phyloP scores from a whole-genome alignment of 2,888 invertebrate species.

The Plutella xylostella region DNA sequence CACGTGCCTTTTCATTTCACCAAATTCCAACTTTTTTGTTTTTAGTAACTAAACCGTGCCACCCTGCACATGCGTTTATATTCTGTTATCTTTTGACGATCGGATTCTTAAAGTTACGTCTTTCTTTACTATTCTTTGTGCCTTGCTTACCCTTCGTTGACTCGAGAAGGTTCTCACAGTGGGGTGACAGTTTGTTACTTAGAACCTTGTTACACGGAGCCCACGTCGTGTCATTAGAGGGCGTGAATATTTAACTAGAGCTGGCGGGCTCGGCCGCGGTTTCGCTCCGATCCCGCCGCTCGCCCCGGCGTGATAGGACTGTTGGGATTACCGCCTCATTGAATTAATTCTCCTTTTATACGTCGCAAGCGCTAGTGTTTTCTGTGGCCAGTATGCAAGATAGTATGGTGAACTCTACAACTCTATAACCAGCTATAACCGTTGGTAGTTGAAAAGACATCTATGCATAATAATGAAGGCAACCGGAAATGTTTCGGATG shows the following conservation, averaged over 20 bases:
- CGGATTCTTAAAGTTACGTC: too few relatives aligned
- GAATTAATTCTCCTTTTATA: constrained; percentile 47
- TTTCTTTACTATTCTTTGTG: constrained; percentile 1
- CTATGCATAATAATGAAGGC: too few relatives aligned
- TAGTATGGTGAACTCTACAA: too few relatives aligned
- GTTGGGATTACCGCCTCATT: constrained; percentile 53
- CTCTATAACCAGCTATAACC: too few relatives aligned
- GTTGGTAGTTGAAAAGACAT: too few relatives aligned
- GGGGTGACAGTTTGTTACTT: constrained; percentile 22
- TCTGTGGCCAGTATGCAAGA: constrained; percentile 23
- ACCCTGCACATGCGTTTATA: too few relatives aligned
- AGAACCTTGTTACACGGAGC: constrained; percentile 43
- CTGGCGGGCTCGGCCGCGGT: constrained; percentile 43
- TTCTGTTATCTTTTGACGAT: too few relatives aligned
- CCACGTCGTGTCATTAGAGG: constrained; percentile 58
- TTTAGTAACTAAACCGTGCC: too few relatives aligned
- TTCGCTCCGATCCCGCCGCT: constrained; percentile 28
- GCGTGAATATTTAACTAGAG: constrained; percentile 61
- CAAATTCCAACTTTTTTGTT: too few relatives aligned
- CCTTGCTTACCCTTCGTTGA: background rate
- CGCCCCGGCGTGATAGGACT: constrained; percentile 37
- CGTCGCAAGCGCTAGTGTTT: constrained; percentile 26
- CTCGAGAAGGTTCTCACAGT: background rate
- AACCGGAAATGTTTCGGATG: too few relatives aligned
- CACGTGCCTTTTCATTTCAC: too few relatives aligned